Conservation (phyloP, 2,113 vertebrate genomes). For the Microtus oregoni region DNA sequence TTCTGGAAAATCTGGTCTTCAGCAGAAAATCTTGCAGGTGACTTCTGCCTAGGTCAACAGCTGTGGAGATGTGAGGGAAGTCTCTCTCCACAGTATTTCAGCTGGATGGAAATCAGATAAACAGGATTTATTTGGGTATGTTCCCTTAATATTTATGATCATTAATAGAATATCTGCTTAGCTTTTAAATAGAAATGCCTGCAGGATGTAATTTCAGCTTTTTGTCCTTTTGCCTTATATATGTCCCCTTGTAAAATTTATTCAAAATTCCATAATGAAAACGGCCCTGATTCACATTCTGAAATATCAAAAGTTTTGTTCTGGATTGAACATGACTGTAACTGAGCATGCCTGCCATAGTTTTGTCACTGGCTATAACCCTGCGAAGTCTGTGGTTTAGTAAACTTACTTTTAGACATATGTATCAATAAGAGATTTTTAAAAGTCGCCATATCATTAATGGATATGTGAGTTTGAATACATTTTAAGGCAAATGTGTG, state of each 20-base stretch:
- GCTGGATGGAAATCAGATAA: slow-evolving; percentile 79
- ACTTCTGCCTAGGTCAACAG: slow-evolving; percentile 34
- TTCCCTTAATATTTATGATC: slow-evolving; percentile 73
- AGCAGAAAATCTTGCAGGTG: slow-evolving; percentile 38
- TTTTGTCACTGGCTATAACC: slow-evolving; percentile 72
- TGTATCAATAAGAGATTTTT: slow-evolving; percentile 80
- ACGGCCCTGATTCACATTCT: slow-evolving; percentile 72
- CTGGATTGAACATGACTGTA: slow-evolving; percentile 66
- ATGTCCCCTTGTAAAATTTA: slow-evolving; percentile 72
- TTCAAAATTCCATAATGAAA: slow-evolving; percentile 72
- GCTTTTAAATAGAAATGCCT: slow-evolving; percentile 74
- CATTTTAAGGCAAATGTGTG: slow-evolving; percentile 61
- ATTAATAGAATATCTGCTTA: slow-evolving; percentile 81
- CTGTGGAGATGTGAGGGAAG: slow-evolving; percentile 68
- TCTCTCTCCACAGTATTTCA: slow-evolving; percentile 77
- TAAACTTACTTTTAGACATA: slow-evolving; percentile 55
- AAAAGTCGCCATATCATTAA: slow-evolving; percentile 59
- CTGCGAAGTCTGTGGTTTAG: slow-evolving; percentile 74
- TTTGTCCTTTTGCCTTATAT: slow-evolving; percentile 74
- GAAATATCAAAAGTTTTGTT: slow-evolving; percentile 66
- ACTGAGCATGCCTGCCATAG: slow-evolving; percentile 69
- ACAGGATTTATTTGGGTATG: slow-evolving; percentile 59
- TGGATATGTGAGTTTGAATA: slow-evolving; percentile 74
- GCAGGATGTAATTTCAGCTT: slow-evolving; percentile 71
- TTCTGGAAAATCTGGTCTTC: slow-evolving; percentile 42